phyloP scores from a whole-genome alignment of 1,140 invertebrate species.

The Drosophila melanogaster region DNA sequence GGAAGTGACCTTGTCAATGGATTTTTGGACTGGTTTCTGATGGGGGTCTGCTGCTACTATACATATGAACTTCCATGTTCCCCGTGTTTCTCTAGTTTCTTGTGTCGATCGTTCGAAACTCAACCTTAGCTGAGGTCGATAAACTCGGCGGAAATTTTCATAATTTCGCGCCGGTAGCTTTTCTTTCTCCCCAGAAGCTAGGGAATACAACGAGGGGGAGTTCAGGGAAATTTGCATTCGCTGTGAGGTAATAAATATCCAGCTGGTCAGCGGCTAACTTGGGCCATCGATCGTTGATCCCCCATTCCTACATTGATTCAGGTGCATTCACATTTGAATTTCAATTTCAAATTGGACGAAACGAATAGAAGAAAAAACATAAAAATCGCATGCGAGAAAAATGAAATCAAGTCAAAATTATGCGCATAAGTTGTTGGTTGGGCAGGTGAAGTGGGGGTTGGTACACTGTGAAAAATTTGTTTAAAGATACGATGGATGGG shows the following conservation, averaged over 20 bases:
- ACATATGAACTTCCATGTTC: background rate
- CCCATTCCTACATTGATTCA: constrained; percentile 19
- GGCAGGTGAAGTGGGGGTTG: background rate
- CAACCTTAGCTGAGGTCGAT: constrained; percentile 44
- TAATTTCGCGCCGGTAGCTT: constrained; percentile 49
- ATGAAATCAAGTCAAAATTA: constrained; percentile 82
- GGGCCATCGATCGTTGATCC: constrained; percentile 64
- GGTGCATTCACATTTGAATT: constrained; percentile 61
- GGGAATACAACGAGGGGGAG: background rate
- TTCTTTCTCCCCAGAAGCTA: constrained; percentile 20
- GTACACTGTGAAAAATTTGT: background rate
- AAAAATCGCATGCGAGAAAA: constrained; percentile 78
- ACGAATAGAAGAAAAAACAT: constrained; percentile 30
- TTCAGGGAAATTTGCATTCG: constrained; percentile 69
- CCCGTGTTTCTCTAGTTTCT: constrained; percentile 1
- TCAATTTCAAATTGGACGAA: constrained; percentile 79
- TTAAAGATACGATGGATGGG: background rate
- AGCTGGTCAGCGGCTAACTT: constrained; percentile 57
- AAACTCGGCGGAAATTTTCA: constrained; percentile 60
- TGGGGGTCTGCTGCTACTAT: constrained; percentile 18
- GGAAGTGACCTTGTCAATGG: constrained; percentile 80
- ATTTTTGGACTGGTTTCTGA: constrained; percentile 52
- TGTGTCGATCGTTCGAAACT: constrained; percentile 42
- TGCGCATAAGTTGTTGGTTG: constrained; percentile 70
- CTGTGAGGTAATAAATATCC: constrained; percentile 79